Evolutionary conservation across 2,113 vertebrate species (phyloP).

Genomic region (Xenopus laevis): DNA sequence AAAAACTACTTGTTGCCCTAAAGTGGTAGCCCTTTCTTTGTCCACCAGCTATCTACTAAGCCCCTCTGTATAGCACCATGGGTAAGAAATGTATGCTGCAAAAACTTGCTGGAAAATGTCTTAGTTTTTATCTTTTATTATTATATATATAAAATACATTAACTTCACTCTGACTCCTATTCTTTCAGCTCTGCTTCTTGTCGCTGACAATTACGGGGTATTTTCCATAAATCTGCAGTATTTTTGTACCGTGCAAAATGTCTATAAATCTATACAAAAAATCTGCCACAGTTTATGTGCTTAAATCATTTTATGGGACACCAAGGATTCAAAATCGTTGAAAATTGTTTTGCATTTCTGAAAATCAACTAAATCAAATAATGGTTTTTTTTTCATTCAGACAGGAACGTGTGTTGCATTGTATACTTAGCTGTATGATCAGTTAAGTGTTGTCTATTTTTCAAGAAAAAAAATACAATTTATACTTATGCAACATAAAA

Average conservation of each 20-base stretch:
- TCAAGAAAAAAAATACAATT: slow-evolving; percentile 77
- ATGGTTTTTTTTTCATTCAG: background rate
- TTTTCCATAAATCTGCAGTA: slow-evolving; percentile 40
- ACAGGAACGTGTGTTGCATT: slow-evolving; percentile 66
- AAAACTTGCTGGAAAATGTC: background rate
- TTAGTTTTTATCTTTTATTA: background rate
- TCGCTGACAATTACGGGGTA: slow-evolving; percentile 1
- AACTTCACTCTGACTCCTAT: background rate
- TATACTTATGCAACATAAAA: slow-evolving; percentile 96
- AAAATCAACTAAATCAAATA: background rate
- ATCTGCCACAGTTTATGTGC: slow-evolving; percentile 8
- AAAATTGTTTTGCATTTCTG: slow-evolving; percentile 17
- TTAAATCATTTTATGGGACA: slow-evolving; percentile 18
- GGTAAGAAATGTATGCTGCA: slow-evolving; percentile 1
- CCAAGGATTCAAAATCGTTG: slow-evolving; percentile 1
- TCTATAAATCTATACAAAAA: background rate
- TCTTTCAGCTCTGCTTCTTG: slow-evolving; percentile 18
- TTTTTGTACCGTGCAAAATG: slow-evolving; percentile 35
- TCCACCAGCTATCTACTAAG: background rate
- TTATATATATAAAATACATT: too few relatives aligned
- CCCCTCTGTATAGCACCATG: slow-evolving; percentile 5
- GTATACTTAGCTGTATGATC: slow-evolving; percentile 72
- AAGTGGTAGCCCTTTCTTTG: slow-evolving; percentile 4
- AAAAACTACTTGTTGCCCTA: background rate
- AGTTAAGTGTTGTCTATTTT: slow-evolving; percentile 77